Evolutionary conservation across 2,113 vertebrate species (phyloP).

Genomic region (Cyanoramphus novaezelandiae): DNA sequence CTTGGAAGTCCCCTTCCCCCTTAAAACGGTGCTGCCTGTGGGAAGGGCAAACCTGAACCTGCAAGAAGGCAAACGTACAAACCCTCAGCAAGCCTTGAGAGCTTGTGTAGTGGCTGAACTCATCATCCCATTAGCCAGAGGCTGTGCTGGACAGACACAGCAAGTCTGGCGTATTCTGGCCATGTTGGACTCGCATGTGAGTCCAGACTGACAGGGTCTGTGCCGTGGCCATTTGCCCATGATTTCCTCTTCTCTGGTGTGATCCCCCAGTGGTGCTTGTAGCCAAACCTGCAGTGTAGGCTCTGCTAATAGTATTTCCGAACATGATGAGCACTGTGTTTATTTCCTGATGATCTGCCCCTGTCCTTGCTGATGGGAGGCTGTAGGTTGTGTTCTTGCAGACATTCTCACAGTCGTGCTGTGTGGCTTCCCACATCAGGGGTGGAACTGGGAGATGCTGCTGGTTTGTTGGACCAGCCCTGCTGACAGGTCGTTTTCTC

Average conservation of each 20-base stretch:
- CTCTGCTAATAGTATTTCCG: background rate
- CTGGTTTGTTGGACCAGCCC: background rate
- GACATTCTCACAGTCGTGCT: background rate
- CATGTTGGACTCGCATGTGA: fast-evolving
- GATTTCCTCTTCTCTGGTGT: background rate
- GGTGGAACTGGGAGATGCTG: background rate
- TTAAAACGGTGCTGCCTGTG: background rate
- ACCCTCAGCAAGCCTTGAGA: background rate
- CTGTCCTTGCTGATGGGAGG: background rate
- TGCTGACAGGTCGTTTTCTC: background rate
- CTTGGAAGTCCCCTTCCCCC: fast-evolving
- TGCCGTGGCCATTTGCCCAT: background rate
- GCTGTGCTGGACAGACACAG: background rate
- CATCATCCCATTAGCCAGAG: background rate
- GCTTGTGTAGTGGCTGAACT: background rate
- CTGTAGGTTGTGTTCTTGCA: background rate
- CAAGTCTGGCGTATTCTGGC: background rate
- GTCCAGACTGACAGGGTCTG: background rate
- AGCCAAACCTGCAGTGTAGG: background rate
- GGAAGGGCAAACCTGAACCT: background rate
- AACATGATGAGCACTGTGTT: background rate
- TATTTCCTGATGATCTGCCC: background rate
- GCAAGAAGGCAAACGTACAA: background rate
- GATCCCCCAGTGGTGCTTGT: background rate
- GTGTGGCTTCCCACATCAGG: background rate